These are phyloP conservation scores for Tenebrosternarchus preto DNA, from an alignment of 2,113 vertebrate genomes.

Conservation along the genomic window DNA sequence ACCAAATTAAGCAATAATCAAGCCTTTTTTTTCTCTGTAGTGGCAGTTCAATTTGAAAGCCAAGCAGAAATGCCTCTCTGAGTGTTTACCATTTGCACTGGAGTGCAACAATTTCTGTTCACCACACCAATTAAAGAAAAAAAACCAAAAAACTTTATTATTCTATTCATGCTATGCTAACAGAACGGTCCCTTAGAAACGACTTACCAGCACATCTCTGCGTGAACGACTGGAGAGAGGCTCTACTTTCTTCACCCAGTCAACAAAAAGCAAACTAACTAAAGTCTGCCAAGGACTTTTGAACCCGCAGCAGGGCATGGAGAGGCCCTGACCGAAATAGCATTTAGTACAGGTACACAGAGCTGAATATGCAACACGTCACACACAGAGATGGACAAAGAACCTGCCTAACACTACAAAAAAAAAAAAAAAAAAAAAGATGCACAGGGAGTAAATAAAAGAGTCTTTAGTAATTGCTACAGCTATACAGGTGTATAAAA, in stretches of 20 bases:
- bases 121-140: background rate
- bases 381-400: background rate
- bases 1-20: constrained; percentile 30
- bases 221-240: background rate
- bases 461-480: background rate
- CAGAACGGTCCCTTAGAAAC: background rate
- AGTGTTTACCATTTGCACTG: background rate
- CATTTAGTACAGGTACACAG: background rate
- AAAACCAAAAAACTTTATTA: background rate
- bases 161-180: background rate
- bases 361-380: background rate
- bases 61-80: constrained; percentile 12
- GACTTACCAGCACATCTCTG: constrained; percentile 12
- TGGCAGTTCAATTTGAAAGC: constrained; percentile 4
- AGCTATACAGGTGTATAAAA: too few species aligned
- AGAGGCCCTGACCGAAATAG: constrained; percentile 28
- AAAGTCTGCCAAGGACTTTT: constrained; percentile 40
- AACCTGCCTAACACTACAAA: background rate
- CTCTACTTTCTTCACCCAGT: background rate
- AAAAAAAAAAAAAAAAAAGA: too few species aligned
- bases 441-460: background rate
- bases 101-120: background rate
- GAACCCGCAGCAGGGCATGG: constrained; percentile 31
- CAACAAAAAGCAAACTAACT: background rate
- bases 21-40: background rate